Evolutionary conservation across 2,888 invertebrate species (phyloP), one percentile per base, ranked within the genome.

Genomic region (Clivina fossor): DNA sequence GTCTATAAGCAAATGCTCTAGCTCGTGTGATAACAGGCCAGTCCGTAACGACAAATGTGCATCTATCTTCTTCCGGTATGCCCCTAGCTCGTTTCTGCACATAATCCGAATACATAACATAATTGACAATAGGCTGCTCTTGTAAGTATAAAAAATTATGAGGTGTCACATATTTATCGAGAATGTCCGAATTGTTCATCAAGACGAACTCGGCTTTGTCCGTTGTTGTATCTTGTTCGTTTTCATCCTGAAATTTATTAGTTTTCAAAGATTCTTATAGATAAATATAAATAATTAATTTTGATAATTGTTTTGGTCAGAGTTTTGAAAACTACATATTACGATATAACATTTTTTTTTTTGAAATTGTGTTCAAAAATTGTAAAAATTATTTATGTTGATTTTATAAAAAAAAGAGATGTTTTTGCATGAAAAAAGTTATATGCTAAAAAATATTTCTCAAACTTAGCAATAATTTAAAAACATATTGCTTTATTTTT

Each of bases 11-110:
- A 64, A 92, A 91, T 0, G 85, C 86, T 57, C 89, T 80, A 16
- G 81, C 78, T 60, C 80, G 80, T 30, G 76, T 79, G 65, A 86
- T 78, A 60, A 90, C 84, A 0, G 82, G 73, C 38, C 82, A 79
- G 13, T 84, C 84, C 4, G 88, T 86, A 47, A 88, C 80, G 0
- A 91, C 91, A 67, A 84, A 90, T 0, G 86, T 85, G 66, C 92
- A 92, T 47, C 88, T 78, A 0, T 82, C 72, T 8, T 76, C 74
- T 66, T 90, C 88, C 1, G 76, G 76, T 0, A 79, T 68, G 0
- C 75, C 76, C 60, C 78, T 74, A 20, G 76, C 64, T 0, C 83
- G 78, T 67, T 85, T 87, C 11, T 72, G 75, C 56, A 81, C 72
- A 65, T 90, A 91, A 66, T 90, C 86, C 1, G 75, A 70, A 62